These are phyloP conservation scores for Rotaria sp. DNA, from an alignment of 2,888 invertebrate genomes.

Conservation along the genomic window DNA sequence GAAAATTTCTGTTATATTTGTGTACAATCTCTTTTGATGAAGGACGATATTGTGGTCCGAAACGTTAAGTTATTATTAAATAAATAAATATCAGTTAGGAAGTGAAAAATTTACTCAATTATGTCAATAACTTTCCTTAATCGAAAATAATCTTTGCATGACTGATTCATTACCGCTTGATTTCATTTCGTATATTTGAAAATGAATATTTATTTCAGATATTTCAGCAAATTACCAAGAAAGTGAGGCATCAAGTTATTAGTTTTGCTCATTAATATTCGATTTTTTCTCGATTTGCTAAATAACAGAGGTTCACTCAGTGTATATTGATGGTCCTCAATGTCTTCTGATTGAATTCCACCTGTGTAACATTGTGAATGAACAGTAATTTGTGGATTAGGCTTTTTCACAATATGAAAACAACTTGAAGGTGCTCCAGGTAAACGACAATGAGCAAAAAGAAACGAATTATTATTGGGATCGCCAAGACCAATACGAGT, in stretches of 20 bases:
- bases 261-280: background rate
- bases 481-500: background rate
- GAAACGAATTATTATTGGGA: background rate
- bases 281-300: background rate
- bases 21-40: too few species aligned
- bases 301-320: background rate
- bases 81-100: too few species aligned
- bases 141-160: too few species aligned
- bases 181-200: too few species aligned
- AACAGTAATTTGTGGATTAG: background rate
- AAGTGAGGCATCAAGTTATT: background rate
- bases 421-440: background rate
- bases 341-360: background rate
- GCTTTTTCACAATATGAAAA: background rate
- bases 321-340: background rate
- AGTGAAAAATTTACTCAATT: too few species aligned
- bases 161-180: too few species aligned
- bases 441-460: background rate
- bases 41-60: too few species aligned
- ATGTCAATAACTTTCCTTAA: too few species aligned
- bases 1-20: too few species aligned
- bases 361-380: background rate
- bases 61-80: too few species aligned
- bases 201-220: background rate
- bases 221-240: background rate